Percentiles rank a stretch among this genome's conserved stretches.
These are phyloP conservation scores for Danionella dracula DNA, from an alignment of 2,797 vertebrate species.

Conservation along the genomic window DNA sequence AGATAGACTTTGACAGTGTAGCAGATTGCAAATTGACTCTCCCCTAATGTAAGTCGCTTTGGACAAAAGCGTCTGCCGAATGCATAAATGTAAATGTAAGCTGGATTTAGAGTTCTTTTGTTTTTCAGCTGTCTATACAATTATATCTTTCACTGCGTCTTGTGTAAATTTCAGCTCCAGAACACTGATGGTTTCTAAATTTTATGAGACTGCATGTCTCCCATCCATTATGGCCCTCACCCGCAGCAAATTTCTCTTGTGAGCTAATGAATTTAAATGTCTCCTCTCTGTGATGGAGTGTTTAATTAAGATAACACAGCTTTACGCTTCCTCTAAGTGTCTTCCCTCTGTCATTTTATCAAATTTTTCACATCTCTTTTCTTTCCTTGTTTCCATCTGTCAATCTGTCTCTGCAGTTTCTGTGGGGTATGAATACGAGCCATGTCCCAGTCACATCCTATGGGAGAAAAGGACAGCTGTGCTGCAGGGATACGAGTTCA, in stretches of 20 bases:
- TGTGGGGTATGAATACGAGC: slow-evolving; percentile 85
- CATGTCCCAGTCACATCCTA: slow-evolving; percentile 77
- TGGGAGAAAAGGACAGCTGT: slow-evolving; percentile 85
- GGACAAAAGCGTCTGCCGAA: no score
- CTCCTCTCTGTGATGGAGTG: slow-evolving; percentile 33
- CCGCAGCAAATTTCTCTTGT: slow-evolving; percentile 33
- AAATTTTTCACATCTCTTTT: neutral
- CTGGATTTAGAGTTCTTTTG: neutral
- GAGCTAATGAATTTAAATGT: slow-evolving; percentile 38
- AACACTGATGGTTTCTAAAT: slow-evolving; percentile 27
- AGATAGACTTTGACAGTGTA: no score
- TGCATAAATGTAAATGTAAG: no score
- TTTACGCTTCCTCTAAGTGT: slow-evolving; percentile 25
- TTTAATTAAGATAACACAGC: slow-evolving; percentile 42
- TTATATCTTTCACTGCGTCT: neutral
- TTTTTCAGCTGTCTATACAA: slow-evolving; percentile 13
- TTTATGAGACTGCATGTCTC: slow-evolving; percentile 35
- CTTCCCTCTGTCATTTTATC: slow-evolving; percentile 3
- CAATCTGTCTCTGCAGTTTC: slow-evolving; percentile 66
- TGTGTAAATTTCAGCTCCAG: slow-evolving; percentile 23
- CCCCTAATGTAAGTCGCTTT: no score
- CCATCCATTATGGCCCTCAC: slow-evolving; percentile 34
- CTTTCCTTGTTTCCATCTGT: slow-evolving; percentile 4
- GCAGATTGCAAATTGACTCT: no score
- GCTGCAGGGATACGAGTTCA: slow-evolving; percentile 83